Percentiles rank a stretch among this genome's conserved stretches.
Evolutionary conservation across 2,113 vertebrate species (phyloP).

Genomic region (Rhinolophus sinicus): DNA sequence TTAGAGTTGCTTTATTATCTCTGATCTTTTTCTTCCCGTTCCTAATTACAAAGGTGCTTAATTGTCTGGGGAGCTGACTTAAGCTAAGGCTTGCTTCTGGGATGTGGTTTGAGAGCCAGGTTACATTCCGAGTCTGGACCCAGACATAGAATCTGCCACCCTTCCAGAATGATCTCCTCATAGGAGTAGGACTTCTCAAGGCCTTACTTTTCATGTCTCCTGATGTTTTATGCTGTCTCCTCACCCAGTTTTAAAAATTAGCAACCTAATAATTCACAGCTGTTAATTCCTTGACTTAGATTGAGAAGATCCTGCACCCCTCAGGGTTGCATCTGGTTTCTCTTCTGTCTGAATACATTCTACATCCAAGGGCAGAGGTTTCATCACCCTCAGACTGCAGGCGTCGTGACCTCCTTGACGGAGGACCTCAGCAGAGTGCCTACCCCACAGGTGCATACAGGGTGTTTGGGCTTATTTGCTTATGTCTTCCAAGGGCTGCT

Average conservation of each 20-base stretch:
- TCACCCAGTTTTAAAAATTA: neutral
- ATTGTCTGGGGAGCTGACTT: too few relatives aligned
- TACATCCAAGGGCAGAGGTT: neutral
- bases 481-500: neutral
- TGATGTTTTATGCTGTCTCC: neutral
- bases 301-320: too few relatives aligned
- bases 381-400: too few relatives aligned
- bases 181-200: neutral
- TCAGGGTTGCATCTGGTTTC: neutral
- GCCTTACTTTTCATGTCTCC: too few relatives aligned
- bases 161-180: neutral
- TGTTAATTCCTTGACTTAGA: neutral
- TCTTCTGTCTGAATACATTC: neutral
- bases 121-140: neutral
- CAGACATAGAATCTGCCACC: neutral
- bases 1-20: neutral
- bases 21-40: neutral
- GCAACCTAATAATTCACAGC: neutral
- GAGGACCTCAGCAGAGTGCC: accelerated
- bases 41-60: neutral
- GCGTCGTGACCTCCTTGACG: accelerated
- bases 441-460: accelerated
- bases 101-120: neutral
- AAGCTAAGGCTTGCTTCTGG: neutral
- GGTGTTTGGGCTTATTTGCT: neutral